Conservation (phyloP, 2,888 invertebrate species). For the Deroplatys truncata region DNA sequence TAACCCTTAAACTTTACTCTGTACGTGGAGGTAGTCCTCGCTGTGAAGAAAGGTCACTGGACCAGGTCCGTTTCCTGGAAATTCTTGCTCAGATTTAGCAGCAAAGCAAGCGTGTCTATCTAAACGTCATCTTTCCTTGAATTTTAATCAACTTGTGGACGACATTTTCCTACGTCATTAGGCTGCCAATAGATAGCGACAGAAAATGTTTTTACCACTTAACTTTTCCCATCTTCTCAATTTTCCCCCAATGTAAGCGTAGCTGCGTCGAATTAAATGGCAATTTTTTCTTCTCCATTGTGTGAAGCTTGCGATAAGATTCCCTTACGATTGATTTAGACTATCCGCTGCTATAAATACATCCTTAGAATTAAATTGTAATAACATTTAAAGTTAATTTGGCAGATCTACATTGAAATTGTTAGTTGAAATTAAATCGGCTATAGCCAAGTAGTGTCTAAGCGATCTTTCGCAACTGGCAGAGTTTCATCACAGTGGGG, state of each 20-base stretch:
- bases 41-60: not conserved
- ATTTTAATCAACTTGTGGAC: conserved; percentile 26
- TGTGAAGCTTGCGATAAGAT: not conserved
- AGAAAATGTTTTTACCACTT: not conserved
- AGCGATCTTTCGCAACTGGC: too few species aligned
- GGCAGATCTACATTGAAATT: too few species aligned
- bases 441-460: too few species aligned
- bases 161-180: not conserved
- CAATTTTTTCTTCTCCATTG: not conserved
- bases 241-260: not conserved
- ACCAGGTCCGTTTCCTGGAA: not conserved
- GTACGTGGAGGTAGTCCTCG: not conserved
- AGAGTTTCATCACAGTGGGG: too few species aligned
- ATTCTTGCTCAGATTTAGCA: not conserved
- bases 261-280: not conserved
- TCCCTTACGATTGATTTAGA: not conserved
- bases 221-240: not conserved
- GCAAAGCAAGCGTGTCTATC: conserved; percentile 13
- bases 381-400: too few species aligned
- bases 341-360: too few species aligned
- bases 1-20: not conserved
- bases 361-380: too few species aligned
- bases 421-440: too few species aligned
- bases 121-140: conserved; percentile 30
- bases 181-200: not conserved